Conservation (phyloP, 1,140 invertebrate genomes). For the Artemia franciscana region DNA sequence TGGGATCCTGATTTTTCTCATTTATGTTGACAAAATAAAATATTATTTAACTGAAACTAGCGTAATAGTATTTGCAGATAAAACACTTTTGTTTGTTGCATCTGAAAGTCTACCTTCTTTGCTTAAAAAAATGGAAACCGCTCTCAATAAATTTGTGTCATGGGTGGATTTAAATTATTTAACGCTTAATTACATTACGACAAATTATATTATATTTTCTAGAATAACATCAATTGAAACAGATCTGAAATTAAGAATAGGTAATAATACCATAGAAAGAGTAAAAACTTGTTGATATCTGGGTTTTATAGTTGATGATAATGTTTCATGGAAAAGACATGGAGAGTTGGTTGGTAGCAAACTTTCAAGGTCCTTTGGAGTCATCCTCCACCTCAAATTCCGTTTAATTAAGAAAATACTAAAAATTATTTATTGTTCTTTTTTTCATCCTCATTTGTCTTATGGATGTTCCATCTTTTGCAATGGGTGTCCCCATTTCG, state of each 20-base stretch:
- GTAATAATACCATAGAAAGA: too few relatives aligned
- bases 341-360: background rate
- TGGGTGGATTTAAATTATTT: background rate
- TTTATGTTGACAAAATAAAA: background rate
- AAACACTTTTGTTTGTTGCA: background rate
- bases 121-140: background rate
- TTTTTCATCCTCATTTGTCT: background rate
- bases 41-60: background rate
- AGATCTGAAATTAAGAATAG: too few relatives aligned
- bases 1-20: background rate
- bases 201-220: background rate
- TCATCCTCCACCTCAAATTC: background rate
- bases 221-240: background rate
- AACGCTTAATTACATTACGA: background rate
- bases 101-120: background rate
- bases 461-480: background rate
- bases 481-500: too few relatives aligned
- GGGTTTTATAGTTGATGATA: background rate
- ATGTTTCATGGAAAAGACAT: too few relatives aligned
- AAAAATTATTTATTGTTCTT: background rate
- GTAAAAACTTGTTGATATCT: background rate
- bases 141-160: background rate
- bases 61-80: too few relatives aligned
- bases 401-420: background rate
- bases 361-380: too few relatives aligned